Evolutionary conservation across 2,888 invertebrate species (phyloP).

Genomic region (Drosophila pseudotalamancana): DNA sequence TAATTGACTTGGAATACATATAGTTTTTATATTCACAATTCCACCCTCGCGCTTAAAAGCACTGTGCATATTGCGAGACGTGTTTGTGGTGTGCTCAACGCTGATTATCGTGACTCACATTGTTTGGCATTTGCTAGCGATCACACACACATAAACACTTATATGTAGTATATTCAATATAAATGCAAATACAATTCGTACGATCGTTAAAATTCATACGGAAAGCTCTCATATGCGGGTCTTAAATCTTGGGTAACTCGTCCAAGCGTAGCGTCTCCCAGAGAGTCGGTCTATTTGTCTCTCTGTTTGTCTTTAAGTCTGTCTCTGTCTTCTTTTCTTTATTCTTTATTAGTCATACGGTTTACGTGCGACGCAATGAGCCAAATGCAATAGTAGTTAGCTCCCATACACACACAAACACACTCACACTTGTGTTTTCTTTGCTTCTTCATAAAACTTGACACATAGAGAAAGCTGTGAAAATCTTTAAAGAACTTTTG

Average conservation of each 20-base stretch:
- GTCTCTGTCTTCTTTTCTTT: conserved; percentile 29
- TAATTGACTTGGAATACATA: no score
- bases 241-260: conserved; percentile 50
- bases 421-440: conserved; percentile 42
- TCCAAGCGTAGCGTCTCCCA: conserved; percentile 51
- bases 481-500: conserved; percentile 57
- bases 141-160: conserved; percentile 36
- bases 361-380: conserved; percentile 53
- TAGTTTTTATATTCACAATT: background rate
- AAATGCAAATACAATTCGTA: conserved; percentile 56
- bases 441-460: conserved; percentile 50
- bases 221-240: conserved; percentile 33
- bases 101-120: conserved; percentile 79
- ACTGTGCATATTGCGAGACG: conserved; percentile 49
- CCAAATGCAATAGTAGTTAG: conserved; percentile 34
- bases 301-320: background rate
- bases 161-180: conserved; percentile 40
- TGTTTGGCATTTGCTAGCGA: conserved; percentile 71
- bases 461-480: conserved; percentile 61
- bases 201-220: conserved; percentile 38
- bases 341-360: conserved; percentile 63
- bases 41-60: conserved; percentile 33
- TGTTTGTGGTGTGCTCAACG: conserved; percentile 66
- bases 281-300: conserved; percentile 23
- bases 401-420: conserved; percentile 31